These are phyloP conservation scores for Acanthosepion lycidas DNA, from an alignment of 2,888 invertebrate species.

Conservation along the genomic window DNA sequence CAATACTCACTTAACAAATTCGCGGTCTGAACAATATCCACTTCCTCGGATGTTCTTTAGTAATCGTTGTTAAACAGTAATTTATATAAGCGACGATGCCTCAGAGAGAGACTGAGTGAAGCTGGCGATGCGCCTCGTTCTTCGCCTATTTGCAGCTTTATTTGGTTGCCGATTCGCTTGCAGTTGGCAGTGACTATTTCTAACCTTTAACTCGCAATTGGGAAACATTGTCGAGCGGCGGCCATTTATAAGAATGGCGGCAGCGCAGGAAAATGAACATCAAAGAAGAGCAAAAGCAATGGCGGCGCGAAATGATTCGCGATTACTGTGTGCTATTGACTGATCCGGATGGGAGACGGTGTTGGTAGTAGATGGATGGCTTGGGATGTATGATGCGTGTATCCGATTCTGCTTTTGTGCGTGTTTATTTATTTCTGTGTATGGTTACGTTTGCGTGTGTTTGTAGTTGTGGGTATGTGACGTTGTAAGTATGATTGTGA, in stretches of 20 bases:
- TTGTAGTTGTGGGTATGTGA: background rate
- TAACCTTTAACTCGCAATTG: slow-evolving; percentile 23
- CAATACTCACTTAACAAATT: slow-evolving; percentile 9
- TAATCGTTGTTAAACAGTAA: background rate
- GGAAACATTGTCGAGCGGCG: background rate
- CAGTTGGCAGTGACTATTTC: slow-evolving; percentile 2
- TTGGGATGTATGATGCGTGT: background rate
- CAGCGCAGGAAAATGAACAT: slow-evolving; percentile 4
- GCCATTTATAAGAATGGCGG: background rate
- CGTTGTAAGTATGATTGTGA: background rate
- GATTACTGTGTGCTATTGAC: background rate
- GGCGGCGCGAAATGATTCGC: slow-evolving; percentile 21
- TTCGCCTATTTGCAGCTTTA: background rate
- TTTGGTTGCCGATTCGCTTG: background rate
- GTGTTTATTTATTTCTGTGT: no score
- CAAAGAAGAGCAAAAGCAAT: background rate
- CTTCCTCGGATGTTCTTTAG: background rate
- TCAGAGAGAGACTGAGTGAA: background rate
- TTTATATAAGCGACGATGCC: background rate
- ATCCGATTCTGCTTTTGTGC: background rate
- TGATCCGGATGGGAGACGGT: background rate
- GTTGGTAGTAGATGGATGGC: background rate
- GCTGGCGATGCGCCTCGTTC: background rate
- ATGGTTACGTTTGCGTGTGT: background rate
- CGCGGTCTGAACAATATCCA: no score